Evolutionary conservation across 2,888 invertebrate genomes (phyloP), one percentile per base, ranked within the genome.

Genomic region (Dynastes tityus): DNA sequence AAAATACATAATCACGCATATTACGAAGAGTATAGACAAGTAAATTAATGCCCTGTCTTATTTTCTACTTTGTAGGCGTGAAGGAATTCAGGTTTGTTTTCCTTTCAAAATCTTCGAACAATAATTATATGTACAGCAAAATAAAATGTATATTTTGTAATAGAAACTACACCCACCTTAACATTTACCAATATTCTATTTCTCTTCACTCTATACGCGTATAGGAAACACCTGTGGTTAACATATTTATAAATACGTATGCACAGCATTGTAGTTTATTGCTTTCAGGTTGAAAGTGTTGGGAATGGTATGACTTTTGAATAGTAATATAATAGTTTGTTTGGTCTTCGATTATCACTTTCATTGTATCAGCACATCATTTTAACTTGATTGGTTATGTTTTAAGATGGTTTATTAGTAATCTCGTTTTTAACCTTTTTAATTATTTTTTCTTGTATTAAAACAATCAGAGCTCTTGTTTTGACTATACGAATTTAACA

Each of bases 111-210:
- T 16, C 16, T 3, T 53, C 5, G n/a, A 16, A 53, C 53, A n/a
- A 27, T 22, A 27, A 16, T 27, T 61, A 61, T 27, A 8, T 8
- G 8, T 11, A 11, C 29, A 61, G n/a, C 22, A 2, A 61, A n/a
- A 11, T 22, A 29, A 61, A 53, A 16, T 53, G 53, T 16, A 53
- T n/a, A 61, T 61, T 61, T 61, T 61, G 9, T 11, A 61, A 61
- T 61, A 27, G 27, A 27, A 61, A 29, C 61, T 61, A 11, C 61
- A 61, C 61, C 61, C 29, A 61, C 61, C 11, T 61, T 27, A 61
- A 27, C 29, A 61, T 61, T 61, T 61, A 61, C 27, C 61, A 61
- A 61, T 37, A 37, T 61, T 22, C 8, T 22, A 29, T 29, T 22
- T 27, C 45, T 45, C 45, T 27, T 61, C 22, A 29, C 11, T 27